phyloP scores from a whole-genome alignment of 92 coral and sea anemone genomes.

The Heteractis magnifica region DNA sequence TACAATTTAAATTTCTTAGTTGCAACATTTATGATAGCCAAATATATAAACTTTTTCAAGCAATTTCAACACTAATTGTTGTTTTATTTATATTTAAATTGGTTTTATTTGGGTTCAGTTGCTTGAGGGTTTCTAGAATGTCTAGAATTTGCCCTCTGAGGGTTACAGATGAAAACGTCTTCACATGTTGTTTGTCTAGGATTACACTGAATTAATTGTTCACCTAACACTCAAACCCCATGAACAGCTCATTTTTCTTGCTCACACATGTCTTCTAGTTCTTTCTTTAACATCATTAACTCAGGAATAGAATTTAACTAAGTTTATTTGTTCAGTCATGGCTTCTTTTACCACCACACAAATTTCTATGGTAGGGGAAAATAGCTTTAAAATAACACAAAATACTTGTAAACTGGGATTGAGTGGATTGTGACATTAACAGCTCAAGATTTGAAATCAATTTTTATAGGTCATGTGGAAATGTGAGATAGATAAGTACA shows the following conservation, averaged over 20 bases:
- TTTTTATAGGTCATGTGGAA: neutral
- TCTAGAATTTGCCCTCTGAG: slow-evolving; percentile 21
- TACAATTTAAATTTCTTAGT: neutral
- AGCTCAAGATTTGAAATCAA: neutral
- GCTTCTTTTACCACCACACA: slow-evolving; percentile 7
- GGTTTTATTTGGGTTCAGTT: neutral
- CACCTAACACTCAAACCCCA: slow-evolving; percentile 19
- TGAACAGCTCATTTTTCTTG: neutral
- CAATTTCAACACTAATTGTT: neutral
- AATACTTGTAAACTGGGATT: neutral
- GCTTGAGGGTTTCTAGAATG: slow-evolving; percentile 4
- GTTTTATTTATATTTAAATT: neutral
- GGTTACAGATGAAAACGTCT: too few species aligned
- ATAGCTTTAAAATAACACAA: neutral
- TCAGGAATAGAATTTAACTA: neutral
- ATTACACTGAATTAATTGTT: neutral
- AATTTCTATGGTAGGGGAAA: slow-evolving; percentile 9
- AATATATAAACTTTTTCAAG: neutral
- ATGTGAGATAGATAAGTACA: neutral
- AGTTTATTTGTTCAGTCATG: neutral
- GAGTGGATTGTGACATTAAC: neutral
- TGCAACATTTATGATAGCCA: neutral
- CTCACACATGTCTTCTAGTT: slow-evolving; percentile 19
- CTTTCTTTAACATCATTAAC: neutral
- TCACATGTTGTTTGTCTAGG: neutral